Percentiles rank a stretch among this genome's conserved stretches.
These are phyloP conservation scores for Drosophila varians DNA, from an alignment of 1,140 invertebrate genomes.

Conservation along the genomic window DNA sequence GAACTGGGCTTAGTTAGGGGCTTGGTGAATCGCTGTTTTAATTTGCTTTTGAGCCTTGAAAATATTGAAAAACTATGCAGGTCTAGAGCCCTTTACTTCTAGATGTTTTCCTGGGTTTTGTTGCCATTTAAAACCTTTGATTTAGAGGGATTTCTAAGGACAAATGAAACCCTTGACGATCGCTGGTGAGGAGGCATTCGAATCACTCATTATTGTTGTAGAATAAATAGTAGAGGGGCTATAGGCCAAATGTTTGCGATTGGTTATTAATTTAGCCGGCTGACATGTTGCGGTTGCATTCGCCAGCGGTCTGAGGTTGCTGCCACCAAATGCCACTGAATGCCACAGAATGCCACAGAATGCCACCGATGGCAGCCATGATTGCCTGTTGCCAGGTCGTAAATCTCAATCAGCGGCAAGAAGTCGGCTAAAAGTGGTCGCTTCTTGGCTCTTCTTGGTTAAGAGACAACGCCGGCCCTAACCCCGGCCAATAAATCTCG, in stretches of 20 bases:
- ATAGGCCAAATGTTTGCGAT: constrained; percentile 33
- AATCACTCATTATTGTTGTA: constrained; percentile 1
- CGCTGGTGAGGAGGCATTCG: too few relatives aligned
- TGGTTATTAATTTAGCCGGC: constrained; percentile 34
- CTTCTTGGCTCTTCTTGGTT: constrained; percentile 5
- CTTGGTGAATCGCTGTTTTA: too few relatives aligned
- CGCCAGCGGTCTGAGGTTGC: neutral
- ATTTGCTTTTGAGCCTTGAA: too few relatives aligned
- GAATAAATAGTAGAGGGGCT: neutral
- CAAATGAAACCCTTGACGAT: too few relatives aligned
- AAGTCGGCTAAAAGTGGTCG: neutral
- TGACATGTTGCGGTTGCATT: constrained; percentile 1
- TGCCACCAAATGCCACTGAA: neutral
- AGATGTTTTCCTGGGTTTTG: too few relatives aligned
- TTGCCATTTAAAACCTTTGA: too few relatives aligned
- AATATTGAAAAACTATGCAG: too few relatives aligned
- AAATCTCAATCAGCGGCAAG: constrained; percentile 56
- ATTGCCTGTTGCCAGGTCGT: constrained; percentile 41
- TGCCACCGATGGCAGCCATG: neutral
- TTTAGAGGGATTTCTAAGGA: too few relatives aligned
- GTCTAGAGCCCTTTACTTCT: too few relatives aligned
- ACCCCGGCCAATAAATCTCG: constrained; percentile 62
- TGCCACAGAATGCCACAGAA: neutral
- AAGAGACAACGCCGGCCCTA: neutral
- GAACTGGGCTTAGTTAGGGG: too few relatives aligned